Base-by-base conservation (phyloP, 2,113 vertebrate genomes). In the Alethe castanea region DNA sequence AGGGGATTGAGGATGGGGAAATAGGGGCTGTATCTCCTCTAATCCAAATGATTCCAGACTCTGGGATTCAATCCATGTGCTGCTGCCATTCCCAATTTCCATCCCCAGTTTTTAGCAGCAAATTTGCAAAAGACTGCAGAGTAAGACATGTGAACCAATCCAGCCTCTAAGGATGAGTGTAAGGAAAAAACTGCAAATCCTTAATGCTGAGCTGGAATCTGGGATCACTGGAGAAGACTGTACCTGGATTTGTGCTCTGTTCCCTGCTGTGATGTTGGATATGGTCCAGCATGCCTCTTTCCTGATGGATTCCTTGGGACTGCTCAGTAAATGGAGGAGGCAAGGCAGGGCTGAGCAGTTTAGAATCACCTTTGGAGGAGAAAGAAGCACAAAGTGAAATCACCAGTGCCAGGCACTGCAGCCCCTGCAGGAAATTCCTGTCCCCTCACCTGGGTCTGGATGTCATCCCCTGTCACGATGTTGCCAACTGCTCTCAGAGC, bases 251-350 rank as follows among this genome's bases (percentile, higher is more conserved):
- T 99, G 99, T 86, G 98, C 99, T 97, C 99, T 96, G 98, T 99
- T 99, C 80, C 99, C 99, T 70, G 99, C 99, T 52, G 99, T 99
- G 97, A 99, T 99, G 90, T 99, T 99, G 44, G 99, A 99, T 96
- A 99, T 99, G 83, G 99, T 99, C 99, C 99, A 99, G 96, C 99
- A 99, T 4, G 99, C 99, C 96, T 99, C 99, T 97, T 99, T 99
- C 90, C 99, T 98, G 90, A 99, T 99, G 42, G 99, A 99, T 89
- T 99, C 99, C 97, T 99, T 99, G 91, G 99, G 98, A 25, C 99
- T 99, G 95, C 99, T 99, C 95, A 99, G 97, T 47, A 99, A 98
- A 95, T 99, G 99, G 47, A 99, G 98, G 78, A 99, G 99, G 92
- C 99, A 99, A 74, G 99, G 99, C 77, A 99, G 98, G 69, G 99